These are phyloP conservation scores for Stenopsyche tienmushanensis DNA, from an alignment of 1,140 invertebrate species.

Conservation along the genomic window DNA sequence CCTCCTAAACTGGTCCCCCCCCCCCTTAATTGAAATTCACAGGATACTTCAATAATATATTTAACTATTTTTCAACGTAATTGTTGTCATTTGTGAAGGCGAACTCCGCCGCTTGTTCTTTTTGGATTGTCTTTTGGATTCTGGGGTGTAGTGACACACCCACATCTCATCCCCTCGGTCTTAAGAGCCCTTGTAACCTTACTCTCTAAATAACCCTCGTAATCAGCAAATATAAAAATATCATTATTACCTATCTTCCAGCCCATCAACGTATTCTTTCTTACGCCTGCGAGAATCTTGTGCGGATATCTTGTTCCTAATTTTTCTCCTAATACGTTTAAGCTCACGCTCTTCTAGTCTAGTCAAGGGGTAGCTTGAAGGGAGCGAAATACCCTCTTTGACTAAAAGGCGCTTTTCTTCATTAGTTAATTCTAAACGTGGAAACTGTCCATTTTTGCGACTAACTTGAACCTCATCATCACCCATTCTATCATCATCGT, in stretches of 20 bases:
- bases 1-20: too few relatives aligned
- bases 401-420: constrained; percentile 81
- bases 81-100: too few relatives aligned
- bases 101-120: too few relatives aligned
- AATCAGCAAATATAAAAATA: constrained; percentile 4
- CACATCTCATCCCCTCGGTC: too few relatives aligned
- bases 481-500: constrained; percentile 54
- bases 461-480: constrained; percentile 51
- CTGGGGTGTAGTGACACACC: too few relatives aligned
- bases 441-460: constrained; percentile 55
- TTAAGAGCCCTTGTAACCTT: too few relatives aligned
- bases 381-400: constrained; percentile 81
- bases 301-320: constrained; percentile 92
- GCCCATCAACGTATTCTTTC: constrained; percentile 89
- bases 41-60: too few relatives aligned
- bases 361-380: constrained; percentile 81
- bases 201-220: too few relatives aligned
- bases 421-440: constrained; percentile 63
- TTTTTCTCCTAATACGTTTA: constrained; percentile 87
- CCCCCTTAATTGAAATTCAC: too few relatives aligned
- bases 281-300: constrained; percentile 91
- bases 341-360: constrained; percentile 86
- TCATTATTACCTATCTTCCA: constrained; percentile 72
- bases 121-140: too few relatives aligned
- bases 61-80: too few relatives aligned